Conservation (phyloP, 2,797 vertebrate species). For the Vireo griseus region DNA sequence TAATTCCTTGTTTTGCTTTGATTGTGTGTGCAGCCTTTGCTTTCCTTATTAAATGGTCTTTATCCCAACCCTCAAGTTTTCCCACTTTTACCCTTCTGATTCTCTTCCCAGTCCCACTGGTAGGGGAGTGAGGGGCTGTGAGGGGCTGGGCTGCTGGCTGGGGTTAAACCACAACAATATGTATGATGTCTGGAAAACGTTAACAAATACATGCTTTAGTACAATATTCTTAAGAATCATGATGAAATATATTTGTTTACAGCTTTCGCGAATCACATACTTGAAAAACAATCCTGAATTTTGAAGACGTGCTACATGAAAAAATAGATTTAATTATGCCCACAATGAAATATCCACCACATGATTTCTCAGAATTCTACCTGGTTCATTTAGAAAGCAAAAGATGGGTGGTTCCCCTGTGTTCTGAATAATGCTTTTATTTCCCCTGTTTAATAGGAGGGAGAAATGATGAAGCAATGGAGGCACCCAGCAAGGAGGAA, state of each 20-base stretch:
- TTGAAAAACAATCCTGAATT: neutral
- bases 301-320: neutral
- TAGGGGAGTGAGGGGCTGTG: neutral
- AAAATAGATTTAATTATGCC: neutral
- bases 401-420: neutral
- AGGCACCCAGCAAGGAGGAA: neutral
- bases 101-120: accelerated
- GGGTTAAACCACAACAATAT: neutral
- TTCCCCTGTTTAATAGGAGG: neutral
- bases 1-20: neutral
- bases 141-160: accelerated
- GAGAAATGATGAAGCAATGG: neutral
- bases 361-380: neutral
- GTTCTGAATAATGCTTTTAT: neutral
- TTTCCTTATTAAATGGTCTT: neutral
- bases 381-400: neutral
- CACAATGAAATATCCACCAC: neutral
- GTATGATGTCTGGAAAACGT: neutral
- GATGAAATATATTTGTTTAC: neutral
- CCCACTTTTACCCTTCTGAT: neutral
- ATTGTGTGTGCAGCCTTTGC: neutral
- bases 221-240: neutral
- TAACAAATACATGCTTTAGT: neutral
- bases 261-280: neutral
- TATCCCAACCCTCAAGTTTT: neutral